A percentile compares a stretch with the other conserved stretches of the same genome.
Conservation (phyloP, 2,888 invertebrate species). For the Euzophera pinguis region DNA sequence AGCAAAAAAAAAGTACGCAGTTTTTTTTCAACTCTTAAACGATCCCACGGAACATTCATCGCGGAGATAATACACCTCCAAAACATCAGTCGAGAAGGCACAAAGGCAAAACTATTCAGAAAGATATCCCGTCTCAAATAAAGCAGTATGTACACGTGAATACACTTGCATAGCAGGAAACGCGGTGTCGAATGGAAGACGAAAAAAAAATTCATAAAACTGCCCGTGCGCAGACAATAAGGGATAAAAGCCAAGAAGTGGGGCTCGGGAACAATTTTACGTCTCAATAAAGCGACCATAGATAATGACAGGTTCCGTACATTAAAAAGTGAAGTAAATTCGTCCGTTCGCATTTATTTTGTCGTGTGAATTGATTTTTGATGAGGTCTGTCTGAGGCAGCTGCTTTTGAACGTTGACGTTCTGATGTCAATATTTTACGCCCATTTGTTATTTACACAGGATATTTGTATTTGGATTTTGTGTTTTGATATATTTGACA, state of each 20-base stretch:
- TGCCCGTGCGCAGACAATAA: slow-evolving; percentile 47
- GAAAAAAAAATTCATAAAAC: slow-evolving; percentile 47
- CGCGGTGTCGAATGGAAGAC: slow-evolving; percentile 66
- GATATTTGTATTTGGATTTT: neutral
- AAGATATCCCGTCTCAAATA: slow-evolving; percentile 48
- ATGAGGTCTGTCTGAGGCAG: slow-evolving; percentile 20
- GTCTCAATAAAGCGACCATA: slow-evolving; percentile 24
- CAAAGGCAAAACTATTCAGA: slow-evolving; percentile 65
- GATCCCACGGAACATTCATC: slow-evolving; percentile 55
- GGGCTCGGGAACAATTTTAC: slow-evolving; percentile 43
- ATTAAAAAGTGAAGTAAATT: slow-evolving; percentile 8
- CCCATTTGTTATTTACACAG: neutral
- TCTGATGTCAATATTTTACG: slow-evolving; percentile 7
- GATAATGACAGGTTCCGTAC: slow-evolving; percentile 27
- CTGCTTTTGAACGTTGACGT: slow-evolving; percentile 13
- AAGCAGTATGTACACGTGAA: slow-evolving; percentile 37
- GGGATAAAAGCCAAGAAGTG: slow-evolving; percentile 44
- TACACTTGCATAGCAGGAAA: slow-evolving; percentile 74
- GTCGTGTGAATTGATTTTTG: slow-evolving; percentile 27
- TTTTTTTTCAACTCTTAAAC: slow-evolving; percentile 25
- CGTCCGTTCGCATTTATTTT: slow-evolving; percentile 4
- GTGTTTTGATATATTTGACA: slow-evolving; percentile 9
- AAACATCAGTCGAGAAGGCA: slow-evolving; percentile 74
- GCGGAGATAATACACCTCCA: slow-evolving; percentile 50
- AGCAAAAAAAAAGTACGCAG: slow-evolving; percentile 18